Evolutionary conservation across 2,888 invertebrate species (phyloP), one percentile per base, ranked within the genome.

Genomic region (Pilophorus perplexus): DNA sequence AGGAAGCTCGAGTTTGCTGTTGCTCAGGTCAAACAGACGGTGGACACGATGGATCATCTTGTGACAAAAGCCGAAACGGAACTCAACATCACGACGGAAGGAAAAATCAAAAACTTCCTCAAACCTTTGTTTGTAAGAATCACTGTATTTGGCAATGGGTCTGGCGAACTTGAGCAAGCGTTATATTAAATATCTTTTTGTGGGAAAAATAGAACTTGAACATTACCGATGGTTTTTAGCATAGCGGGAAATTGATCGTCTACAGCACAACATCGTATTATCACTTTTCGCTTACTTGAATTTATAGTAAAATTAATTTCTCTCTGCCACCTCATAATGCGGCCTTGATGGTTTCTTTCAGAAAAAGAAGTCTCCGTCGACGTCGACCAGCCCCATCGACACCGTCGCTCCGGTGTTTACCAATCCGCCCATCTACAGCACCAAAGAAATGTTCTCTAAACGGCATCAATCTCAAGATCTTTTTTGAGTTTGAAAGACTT

Each of bases 51-150:
- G n/a, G 69, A 70, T 23, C 57, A 48, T 12, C 44, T 67, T 23
- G 68, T 70, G 0, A 18, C 48, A n/a, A 67, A 62, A 20, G 69
- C 69, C 12, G 69, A 70, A 42, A 20, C 42, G 25, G 69, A 70
- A 28, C 67, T 68, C 10, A 64, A 67, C n/a, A 38, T 52, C 20
- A 67, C 66, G 0, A 64, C 68, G 8, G 68, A 68, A 57, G 69
- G 68, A n/a, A 68, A 68, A 67, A 50, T 70, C 23, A 52, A 52
- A 27, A 62, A 67, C 52, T 62, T 68, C 33, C 46, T 70, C 14
- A 66, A 67, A 64, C 68, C 69, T 28, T 46, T 66, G 8, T 67
- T 68, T 18, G 64, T 64, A 23, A 62, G 50, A n/a, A 14, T n/a
- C n/a, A n/a, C n/a, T n/a, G n/a, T n/a, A n/a, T n/a, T n/a, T n/a